Base-by-base conservation (phyloP, 2,888 invertebrate genomes). In the Erynnis tages region DNA sequence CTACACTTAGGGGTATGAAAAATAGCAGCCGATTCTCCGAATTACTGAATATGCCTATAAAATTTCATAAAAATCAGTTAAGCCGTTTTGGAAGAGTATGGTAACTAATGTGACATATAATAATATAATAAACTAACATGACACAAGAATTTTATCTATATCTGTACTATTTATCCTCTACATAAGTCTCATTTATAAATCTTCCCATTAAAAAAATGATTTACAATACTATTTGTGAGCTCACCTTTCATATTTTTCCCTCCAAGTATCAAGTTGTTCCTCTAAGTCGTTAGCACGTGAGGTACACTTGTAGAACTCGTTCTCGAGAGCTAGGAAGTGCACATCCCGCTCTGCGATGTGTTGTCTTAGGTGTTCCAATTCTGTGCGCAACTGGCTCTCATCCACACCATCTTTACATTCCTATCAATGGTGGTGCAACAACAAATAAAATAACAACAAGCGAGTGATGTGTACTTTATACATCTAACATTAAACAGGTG, bases 161-260 rank as follows among this genome's bases (percentile, higher is more conserved):
- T n/a, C n/a, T n/a, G n/a, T n/a, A n/a, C n/a, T n/a, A n/a, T n/a
- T n/a, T n/a, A n/a, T n/a, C n/a, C n/a, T n/a, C n/a, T n/a, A n/a
- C n/a, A n/a, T n/a, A n/a, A n/a, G n/a, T n/a, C n/a, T n/a, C n/a
- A n/a, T n/a, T n/a, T n/a, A n/a, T n/a, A n/a, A n/a, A n/a, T n/a
- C n/a, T n/a, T n/a, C n/a, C n/a, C n/a, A n/a, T 2, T 17, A 4
- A 8, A 0, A 8, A 17, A 3, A 14, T 14, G 16, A 16, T 34
- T 34, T 14, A 34, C 3, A 34, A 34, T 35, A 10, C 5, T 17
- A 8, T 10, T 17, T 17, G 4, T 35, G 10, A 10, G 8, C 16
- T 25, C 5, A 93, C 95, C 95, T 93, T 78, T 95, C 95, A 90
- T 97, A 97, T 90, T 98, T 97, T 74, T 98, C 98, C 76, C 96